A percentile compares a stretch with the other conserved stretches of the same genome.
These are phyloP conservation scores for Perca flavescens DNA, from an alignment of 2,113 vertebrate genomes.

Conservation along the genomic window DNA sequence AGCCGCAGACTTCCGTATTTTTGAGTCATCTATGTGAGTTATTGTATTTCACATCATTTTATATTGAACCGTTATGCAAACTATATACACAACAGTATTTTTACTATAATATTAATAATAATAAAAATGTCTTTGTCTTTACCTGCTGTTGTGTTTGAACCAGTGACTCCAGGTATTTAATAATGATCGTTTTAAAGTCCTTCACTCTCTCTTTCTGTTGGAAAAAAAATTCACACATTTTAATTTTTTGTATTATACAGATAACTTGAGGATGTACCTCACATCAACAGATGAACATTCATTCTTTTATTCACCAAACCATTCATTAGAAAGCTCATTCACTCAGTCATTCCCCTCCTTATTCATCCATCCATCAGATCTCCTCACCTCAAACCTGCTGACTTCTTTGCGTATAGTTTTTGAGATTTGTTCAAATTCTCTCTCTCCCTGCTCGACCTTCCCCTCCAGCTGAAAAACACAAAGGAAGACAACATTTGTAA, in stretches of 20 bases:
- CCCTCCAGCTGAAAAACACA: constrained; percentile 91
- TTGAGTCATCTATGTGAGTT: too few species aligned
- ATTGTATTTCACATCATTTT: too few species aligned
- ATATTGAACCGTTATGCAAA: too few species aligned
- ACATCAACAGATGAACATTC: neutral
- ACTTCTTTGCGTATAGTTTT: constrained; percentile 98
- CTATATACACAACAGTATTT: too few species aligned
- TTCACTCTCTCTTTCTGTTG: constrained; percentile 95
- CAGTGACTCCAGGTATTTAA: constrained; percentile 97
- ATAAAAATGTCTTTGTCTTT: constrained; percentile 1
- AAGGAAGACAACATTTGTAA: neutral
- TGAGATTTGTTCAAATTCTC: constrained; percentile 98
- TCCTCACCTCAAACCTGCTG: constrained; percentile 94
- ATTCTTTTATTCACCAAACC: neutral
- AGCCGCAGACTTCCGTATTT: too few species aligned
- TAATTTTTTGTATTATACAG: neutral
- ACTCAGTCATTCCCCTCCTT: neutral
- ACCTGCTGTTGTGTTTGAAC: constrained; percentile 99
- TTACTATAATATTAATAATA: neutral
- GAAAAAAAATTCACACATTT: constrained; percentile 13
- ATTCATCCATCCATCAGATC: neutral
- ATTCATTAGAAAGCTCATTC: neutral
- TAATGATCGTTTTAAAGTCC: constrained; percentile 96
- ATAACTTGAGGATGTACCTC: neutral
- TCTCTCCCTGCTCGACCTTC: constrained; percentile 97